Conservation (phyloP, 2,113 vertebrate species). For the Silurus asotus region DNA sequence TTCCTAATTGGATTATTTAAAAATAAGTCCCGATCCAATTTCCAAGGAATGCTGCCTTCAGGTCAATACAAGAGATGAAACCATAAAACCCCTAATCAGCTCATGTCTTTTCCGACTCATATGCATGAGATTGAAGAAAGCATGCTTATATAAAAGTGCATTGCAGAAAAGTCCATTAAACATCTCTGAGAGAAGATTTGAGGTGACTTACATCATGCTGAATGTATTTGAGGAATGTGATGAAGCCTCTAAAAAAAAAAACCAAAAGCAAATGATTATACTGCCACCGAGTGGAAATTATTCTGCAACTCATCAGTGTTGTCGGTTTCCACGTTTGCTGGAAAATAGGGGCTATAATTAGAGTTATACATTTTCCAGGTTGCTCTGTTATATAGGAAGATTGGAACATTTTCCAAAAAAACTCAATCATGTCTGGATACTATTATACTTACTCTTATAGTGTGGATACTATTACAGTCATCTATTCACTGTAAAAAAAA, state of each 20-base stretch:
- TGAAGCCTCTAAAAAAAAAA: not conserved
- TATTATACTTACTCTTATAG: not conserved
- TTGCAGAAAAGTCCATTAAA: not conserved
- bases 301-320: not conserved
- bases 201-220: not conserved
- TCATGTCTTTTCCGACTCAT: not conserved
- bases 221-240: slow-evolving; percentile 30
- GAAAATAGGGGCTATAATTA: not conserved
- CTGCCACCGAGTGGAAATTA: slow-evolving; percentile 36
- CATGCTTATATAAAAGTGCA: not conserved
- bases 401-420: not conserved
- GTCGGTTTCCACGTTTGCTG: not conserved
- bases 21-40: too few relatives aligned
- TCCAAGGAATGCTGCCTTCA: not conserved
- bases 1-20: too few relatives aligned
- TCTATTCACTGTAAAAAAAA: not conserved
- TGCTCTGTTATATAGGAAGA: not conserved
- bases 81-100: not conserved
- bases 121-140: not conserved
- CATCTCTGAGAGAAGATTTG: not conserved
- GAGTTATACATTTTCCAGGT: too few relatives aligned
- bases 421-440: not conserved
- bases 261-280: slow-evolving; percentile 5
- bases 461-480: not conserved
- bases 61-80: not conserved